Evolutionary conservation across 2,888 invertebrate species (phyloP).

Genomic region (Cantharis rustica): DNA sequence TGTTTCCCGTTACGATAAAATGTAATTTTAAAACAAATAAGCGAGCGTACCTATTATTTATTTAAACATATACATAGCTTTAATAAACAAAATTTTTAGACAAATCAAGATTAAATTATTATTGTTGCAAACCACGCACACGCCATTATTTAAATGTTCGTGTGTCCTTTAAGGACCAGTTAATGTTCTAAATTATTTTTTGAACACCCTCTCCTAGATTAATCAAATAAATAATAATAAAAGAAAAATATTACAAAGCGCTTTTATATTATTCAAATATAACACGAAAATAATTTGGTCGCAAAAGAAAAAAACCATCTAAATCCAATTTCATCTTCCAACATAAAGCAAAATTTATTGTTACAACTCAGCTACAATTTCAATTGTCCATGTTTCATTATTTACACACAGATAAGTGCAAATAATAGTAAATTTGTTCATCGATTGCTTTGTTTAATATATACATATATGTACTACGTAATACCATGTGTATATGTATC

Average conservation of each 20-base stretch:
- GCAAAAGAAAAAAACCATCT: background rate
- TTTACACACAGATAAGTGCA: constrained; percentile 11
- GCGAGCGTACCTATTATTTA: background rate
- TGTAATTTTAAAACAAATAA: background rate
- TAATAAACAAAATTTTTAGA: background rate
- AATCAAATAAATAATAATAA: background rate
- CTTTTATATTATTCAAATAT: background rate
- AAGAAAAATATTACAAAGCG: background rate
- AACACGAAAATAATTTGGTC: background rate
- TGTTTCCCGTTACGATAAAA: background rate
- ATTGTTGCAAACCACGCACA: background rate
- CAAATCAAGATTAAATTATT: background rate
- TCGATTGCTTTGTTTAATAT: background rate
- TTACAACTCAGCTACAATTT: constrained; percentile 2
- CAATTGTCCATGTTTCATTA: constrained; percentile 4
- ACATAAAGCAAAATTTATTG: background rate
- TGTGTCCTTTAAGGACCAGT: background rate
- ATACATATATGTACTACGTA: constrained; percentile 5
- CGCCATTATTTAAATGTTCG: background rate
- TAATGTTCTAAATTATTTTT: background rate
- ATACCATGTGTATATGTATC: background rate
- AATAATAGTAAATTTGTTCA: constrained; percentile 8
- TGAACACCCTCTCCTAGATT: background rate
- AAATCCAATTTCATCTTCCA: constrained; percentile 1
- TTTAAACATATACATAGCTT: background rate